phyloP scores from a whole-genome alignment of 1,140 invertebrate genomes.

The Acromyrmex heyeri region DNA sequence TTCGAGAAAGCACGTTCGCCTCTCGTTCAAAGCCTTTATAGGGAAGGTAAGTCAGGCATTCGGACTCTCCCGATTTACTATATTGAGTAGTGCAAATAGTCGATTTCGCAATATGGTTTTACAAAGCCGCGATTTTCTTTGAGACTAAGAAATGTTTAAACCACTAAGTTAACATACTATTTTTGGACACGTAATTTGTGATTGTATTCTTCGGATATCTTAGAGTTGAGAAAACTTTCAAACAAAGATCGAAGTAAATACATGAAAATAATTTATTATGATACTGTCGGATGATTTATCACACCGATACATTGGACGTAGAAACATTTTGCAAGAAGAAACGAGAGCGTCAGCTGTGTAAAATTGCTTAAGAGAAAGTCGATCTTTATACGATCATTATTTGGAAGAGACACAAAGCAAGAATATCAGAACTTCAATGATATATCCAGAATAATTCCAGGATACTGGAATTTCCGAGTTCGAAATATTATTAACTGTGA shows the following conservation, averaged over 20 bases:
- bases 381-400: slow-evolving; percentile 70
- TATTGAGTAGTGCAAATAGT: slow-evolving; percentile 20
- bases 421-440: slow-evolving; percentile 33
- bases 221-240: background rate
- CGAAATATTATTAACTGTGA: background rate
- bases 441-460: slow-evolving; percentile 36
- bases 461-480: background rate
- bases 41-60: background rate
- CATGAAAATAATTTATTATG: slow-evolving; percentile 70
- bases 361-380: slow-evolving; percentile 70
- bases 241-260: slow-evolving; percentile 35
- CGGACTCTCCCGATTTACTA: slow-evolving; percentile 18
- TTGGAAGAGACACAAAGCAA: slow-evolving; percentile 54
- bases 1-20: slow-evolving; percentile 69
- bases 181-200: background rate
- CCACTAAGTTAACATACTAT: background rate
- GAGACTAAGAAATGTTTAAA: slow-evolving; percentile 37
- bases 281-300: slow-evolving; percentile 70
- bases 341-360: slow-evolving; percentile 71
- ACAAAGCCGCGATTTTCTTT: slow-evolving; percentile 38
- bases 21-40: slow-evolving; percentile 71
- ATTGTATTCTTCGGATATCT: background rate
- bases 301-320: slow-evolving; percentile 68
- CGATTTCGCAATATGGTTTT: slow-evolving; percentile 27
- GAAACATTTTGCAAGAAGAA: slow-evolving; percentile 68